Conservation (phyloP, 1,140 invertebrate species). For the Nebria ingens region DNA sequence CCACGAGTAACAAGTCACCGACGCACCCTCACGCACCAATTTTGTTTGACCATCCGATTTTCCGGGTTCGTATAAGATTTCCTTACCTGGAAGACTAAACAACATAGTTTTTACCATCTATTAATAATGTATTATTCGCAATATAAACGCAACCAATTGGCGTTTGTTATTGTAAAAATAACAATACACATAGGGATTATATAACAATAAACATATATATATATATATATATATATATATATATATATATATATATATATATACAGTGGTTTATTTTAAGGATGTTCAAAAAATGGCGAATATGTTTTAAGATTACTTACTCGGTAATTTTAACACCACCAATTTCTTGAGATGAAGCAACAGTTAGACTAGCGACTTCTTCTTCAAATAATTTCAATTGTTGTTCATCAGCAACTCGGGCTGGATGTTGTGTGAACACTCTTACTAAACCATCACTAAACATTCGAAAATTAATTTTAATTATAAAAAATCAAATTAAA, state of each 20-base stretch:
- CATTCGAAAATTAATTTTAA: slow-evolving; percentile 6
- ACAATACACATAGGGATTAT: too few relatives aligned
- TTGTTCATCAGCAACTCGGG: slow-evolving; percentile 52
- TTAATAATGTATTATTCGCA: slow-evolving; percentile 11
- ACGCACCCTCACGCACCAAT: slow-evolving; percentile 62
- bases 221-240: too few relatives aligned
- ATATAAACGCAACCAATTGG: slow-evolving; percentile 13
- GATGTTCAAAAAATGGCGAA: slow-evolving; percentile 11
- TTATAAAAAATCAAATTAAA: background rate
- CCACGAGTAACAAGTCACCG: slow-evolving; percentile 73
- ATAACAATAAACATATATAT: too few relatives aligned
- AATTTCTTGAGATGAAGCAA: slow-evolving; percentile 50
- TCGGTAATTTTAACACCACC: slow-evolving; percentile 77
- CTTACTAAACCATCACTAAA: slow-evolving; percentile 75
- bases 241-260: too few relatives aligned
- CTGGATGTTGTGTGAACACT: slow-evolving; percentile 66
- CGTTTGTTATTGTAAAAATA: slow-evolving; percentile 1
- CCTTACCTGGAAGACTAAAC: slow-evolving; percentile 63
- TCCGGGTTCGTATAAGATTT: slow-evolving; percentile 66
- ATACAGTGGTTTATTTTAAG: too few relatives aligned
- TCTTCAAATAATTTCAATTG: slow-evolving; percentile 58
- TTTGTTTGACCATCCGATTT: slow-evolving; percentile 75
- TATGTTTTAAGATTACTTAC: slow-evolving; percentile 35
- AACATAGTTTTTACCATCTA: slow-evolving; percentile 8
- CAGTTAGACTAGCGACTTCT: slow-evolving; percentile 50